These are phyloP conservation scores for Odontamblyopus lacepedii DNA, from an alignment of 2,797 vertebrate genomes.

Conservation along the genomic window DNA sequence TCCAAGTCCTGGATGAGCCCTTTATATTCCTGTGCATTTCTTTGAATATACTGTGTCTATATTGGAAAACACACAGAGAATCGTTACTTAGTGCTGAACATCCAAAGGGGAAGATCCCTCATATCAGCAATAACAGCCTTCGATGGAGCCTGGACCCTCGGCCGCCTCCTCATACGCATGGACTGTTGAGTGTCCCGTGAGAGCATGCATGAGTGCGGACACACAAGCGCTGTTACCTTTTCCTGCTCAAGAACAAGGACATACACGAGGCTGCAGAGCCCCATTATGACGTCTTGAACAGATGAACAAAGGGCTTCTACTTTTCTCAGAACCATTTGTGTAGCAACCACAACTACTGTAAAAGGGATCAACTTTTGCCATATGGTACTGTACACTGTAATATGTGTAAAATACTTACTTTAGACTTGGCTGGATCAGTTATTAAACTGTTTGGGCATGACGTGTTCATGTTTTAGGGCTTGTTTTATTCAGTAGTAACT, in stretches of 20 bases:
- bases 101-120: constrained; percentile 45
- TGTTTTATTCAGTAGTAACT: constrained; percentile 63
- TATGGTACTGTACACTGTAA: constrained; percentile 28
- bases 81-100: constrained; percentile 51
- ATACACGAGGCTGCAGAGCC: constrained; percentile 27
- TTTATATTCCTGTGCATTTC: constrained; percentile 63
- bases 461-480: constrained; percentile 52
- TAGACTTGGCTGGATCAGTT: constrained; percentile 17
- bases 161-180: constrained; percentile 52
- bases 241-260: constrained; percentile 32
- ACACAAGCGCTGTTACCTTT: constrained; percentile 40
- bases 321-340: constrained; percentile 44
- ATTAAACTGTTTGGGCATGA: constrained; percentile 10
- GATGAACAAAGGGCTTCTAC: constrained; percentile 71
- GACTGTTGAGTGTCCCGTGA: constrained; percentile 32
- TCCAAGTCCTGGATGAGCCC: constrained; percentile 58
- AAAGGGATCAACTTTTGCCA: constrained; percentile 32
- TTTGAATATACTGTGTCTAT: constrained; percentile 39
- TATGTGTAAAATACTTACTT: constrained; percentile 10
- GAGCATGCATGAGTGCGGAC: constrained; percentile 11
- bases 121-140: constrained; percentile 76
- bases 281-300: constrained; percentile 35
- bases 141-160: constrained; percentile 24
- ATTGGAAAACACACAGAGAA: constrained; percentile 32
- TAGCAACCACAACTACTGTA: constrained; percentile 16